Conservation (phyloP, 2,113 vertebrate genomes). For the Echinops telfairi region DNA sequence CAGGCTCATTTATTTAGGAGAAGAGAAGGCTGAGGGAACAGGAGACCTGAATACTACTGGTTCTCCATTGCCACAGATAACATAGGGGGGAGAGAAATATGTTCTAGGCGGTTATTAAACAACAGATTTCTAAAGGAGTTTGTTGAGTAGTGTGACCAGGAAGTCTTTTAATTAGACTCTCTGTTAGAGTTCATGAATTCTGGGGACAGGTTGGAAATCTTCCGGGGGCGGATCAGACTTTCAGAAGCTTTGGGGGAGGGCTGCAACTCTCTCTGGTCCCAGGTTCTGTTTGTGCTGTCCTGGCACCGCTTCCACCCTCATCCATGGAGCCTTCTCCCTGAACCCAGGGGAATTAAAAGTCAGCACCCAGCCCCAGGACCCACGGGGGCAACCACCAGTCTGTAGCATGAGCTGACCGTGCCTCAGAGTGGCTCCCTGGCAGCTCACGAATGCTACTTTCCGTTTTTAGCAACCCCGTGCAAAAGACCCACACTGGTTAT, state of each 20-base stretch:
- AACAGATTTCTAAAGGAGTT: not conserved
- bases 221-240: not conserved
- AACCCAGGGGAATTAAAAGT: not conserved
- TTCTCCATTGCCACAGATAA: not conserved
- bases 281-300: not conserved
- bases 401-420: not conserved
- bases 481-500: not conserved
- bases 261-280: not conserved
- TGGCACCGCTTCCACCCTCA: not conserved
- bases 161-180: not conserved
- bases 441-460: not conserved
- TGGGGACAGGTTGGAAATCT: not conserved
- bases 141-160: not conserved
- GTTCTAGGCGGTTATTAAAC: conserved; percentile 34
- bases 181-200: not conserved
- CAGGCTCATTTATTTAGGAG: not conserved
- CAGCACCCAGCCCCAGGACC: not conserved
- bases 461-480: not conserved
- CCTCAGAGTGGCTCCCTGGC: not conserved
- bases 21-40: not conserved
- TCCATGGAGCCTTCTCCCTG: not conserved
- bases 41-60: not conserved
- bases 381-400: not conserved
- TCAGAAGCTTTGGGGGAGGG: not conserved
- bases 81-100: not conserved